A percentile compares a stretch with the other conserved stretches of the same genome.
Conservation (phyloP, 2,888 invertebrate genomes). For the Zygaena filipendulae region DNA sequence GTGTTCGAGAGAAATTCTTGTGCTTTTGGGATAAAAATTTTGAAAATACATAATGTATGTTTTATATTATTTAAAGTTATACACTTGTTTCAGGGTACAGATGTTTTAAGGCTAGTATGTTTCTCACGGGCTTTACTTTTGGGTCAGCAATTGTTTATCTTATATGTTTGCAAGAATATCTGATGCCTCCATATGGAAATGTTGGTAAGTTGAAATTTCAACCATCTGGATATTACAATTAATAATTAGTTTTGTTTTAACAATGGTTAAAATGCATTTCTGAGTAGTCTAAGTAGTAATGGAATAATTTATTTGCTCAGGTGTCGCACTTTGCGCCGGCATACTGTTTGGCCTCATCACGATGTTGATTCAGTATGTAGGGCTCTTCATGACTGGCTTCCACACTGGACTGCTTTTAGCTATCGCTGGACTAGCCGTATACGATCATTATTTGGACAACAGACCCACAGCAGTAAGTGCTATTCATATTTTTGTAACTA, state of each 20-base stretch:
- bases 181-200: slow-evolving; percentile 81
- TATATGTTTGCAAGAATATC: slow-evolving; percentile 82
- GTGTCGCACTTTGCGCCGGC: slow-evolving; percentile 78
- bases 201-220: slow-evolving; percentile 58
- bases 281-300: background rate
- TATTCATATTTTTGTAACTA: too few relatives aligned
- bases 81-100: slow-evolving; percentile 80
- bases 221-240: slow-evolving; percentile 4
- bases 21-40: too few relatives aligned
- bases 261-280: background rate
- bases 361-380: slow-evolving; percentile 84
- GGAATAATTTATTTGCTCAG: slow-evolving; percentile 39
- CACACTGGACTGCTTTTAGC: slow-evolving; percentile 77
- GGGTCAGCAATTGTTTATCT: slow-evolving; percentile 84
- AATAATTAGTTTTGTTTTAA: slow-evolving; percentile 5
- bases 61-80: too few relatives aligned
- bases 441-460: slow-evolving; percentile 69
- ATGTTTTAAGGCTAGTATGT: slow-evolving; percentile 89
- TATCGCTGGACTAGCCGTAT: slow-evolving; percentile 67
- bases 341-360: slow-evolving; percentile 82
- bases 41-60: background rate
- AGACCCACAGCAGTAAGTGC: slow-evolving; percentile 64
- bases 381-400: slow-evolving; percentile 83
- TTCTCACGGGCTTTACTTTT: slow-evolving; percentile 88
- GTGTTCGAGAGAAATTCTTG: too few relatives aligned